Evolutionary conservation across 1,140 invertebrate genomes (phyloP).

Genomic region (Cherax destructor): DNA sequence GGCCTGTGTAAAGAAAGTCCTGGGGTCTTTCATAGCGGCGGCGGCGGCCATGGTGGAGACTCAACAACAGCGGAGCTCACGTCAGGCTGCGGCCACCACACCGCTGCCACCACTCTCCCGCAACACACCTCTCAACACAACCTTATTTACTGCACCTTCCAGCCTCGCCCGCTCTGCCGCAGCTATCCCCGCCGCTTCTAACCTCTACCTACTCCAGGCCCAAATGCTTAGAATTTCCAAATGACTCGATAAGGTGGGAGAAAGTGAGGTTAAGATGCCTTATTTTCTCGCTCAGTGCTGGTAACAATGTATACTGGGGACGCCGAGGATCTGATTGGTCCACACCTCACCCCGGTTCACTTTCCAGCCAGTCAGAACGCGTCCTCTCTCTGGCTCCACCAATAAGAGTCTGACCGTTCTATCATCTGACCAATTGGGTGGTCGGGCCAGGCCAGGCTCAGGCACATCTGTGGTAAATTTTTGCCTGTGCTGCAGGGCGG

Average conservation of each 20-base stretch:
- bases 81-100: constrained; percentile 51
- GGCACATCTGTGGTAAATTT: constrained; percentile 72
- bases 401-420: constrained; percentile 49
- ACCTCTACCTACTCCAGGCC: too few species aligned
- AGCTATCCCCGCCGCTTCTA: background rate
- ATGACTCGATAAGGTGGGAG: background rate
- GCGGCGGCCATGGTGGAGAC: constrained; percentile 72
- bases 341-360: constrained; percentile 55
- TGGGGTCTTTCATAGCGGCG: constrained; percentile 71
- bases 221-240: background rate
- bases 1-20: constrained; percentile 74
- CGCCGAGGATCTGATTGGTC: constrained; percentile 60
- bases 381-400: constrained; percentile 40
- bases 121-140: background rate
- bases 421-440: constrained; percentile 43
- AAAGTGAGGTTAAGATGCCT: constrained; percentile 9
- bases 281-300: constrained; percentile 19
- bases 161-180: background rate
- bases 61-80: constrained; percentile 65
- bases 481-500: constrained; percentile 62
- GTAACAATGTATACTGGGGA: constrained; percentile 59
- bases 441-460: constrained; percentile 57
- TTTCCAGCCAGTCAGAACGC: constrained; percentile 42
- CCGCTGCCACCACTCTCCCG: constrained; percentile 25
- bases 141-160: background rate